Evolutionary conservation across 1,140 invertebrate species (phyloP), one percentile per base, ranked within the genome.

Genomic region (Euura lappo): DNA sequence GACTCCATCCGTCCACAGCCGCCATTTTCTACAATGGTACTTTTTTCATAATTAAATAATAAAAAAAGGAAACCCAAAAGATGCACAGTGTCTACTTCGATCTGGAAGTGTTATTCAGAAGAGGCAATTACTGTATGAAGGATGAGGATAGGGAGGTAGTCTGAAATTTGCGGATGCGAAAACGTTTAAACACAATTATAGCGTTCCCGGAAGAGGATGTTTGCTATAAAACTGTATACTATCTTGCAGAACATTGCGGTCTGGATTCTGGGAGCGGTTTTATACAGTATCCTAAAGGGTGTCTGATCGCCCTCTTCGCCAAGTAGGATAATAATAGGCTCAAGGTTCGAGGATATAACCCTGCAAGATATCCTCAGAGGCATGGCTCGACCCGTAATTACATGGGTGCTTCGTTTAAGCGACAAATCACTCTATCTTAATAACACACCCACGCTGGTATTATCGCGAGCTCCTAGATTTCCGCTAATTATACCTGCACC

Each of bases 1-100:
- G 85, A 75, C 72, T 86, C 73, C 83, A 86, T 80, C 85, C 83
- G 45, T 80, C 84, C n/a, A 77, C 84, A 45, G 79, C 85, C 71
- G 82, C 84, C 13, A 81, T 87, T 72, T 74, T 87, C 77, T 86
- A 86, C 70, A 86, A 86, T 73, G 85, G 85, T 86, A 84, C 66
- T 68, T 68, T 68, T 28, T 28, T 2, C 66, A 44, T 42, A 10
- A 68, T 68, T 11, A 28, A 8, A 2, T 68, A 5, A 28, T 28
- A 28, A 28, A 28, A 28, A 28, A 28, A 28, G 28, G 28, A 28
- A 28, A 28, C 28, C 28, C 28, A 28, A 28, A 28, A 28, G 44
- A 8, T 28, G 28, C 42, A 11, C 66, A 13, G 66, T 68, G 6
- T 11, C 8, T 68, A 28, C 28, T 44, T 72, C 60, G 6, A 65